Conservation (phyloP, 2,888 invertebrate genomes). For the Amblyjoppa proteus region DNA sequence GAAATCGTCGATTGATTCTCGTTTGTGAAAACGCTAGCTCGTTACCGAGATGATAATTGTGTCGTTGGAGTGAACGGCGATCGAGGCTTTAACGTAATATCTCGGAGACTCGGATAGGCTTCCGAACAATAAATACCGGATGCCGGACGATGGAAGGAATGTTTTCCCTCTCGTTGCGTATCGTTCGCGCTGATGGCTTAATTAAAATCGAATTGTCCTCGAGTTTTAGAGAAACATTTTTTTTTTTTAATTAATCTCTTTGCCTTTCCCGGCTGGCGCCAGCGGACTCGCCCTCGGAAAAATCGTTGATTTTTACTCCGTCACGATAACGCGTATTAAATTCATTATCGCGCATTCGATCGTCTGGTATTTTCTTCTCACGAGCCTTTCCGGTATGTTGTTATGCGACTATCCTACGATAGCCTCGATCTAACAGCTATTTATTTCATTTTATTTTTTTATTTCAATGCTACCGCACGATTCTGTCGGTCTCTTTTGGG, state of each 20-base stretch:
- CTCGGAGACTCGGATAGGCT: neutral
- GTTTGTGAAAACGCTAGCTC: constrained; percentile 71
- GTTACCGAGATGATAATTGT: constrained; percentile 20
- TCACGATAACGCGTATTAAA: neutral
- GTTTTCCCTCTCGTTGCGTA: neutral
- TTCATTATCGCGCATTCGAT: neutral
- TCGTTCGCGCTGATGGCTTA: neutral
- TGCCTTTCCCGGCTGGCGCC: constrained; percentile 23
- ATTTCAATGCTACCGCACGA: neutral
- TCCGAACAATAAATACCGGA: constrained; percentile 1
- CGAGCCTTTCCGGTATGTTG: neutral
- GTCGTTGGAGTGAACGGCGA: neutral
- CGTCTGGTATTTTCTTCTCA: neutral
- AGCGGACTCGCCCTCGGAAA: neutral
- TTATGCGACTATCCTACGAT: neutral
- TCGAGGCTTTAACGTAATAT: constrained; percentile 1
- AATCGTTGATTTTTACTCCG: neutral
- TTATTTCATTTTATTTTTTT: neutral
- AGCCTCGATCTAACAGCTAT: neutral
- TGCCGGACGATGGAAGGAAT: neutral
- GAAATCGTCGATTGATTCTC: constrained; percentile 60
- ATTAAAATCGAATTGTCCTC: constrained; percentile 1
- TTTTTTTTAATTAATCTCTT: neutral
- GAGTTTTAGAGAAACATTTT: neutral
- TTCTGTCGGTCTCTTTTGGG: neutral